Base-by-base conservation (phyloP, 2,113 vertebrate genomes). In the Oryzias celebensis region DNA sequence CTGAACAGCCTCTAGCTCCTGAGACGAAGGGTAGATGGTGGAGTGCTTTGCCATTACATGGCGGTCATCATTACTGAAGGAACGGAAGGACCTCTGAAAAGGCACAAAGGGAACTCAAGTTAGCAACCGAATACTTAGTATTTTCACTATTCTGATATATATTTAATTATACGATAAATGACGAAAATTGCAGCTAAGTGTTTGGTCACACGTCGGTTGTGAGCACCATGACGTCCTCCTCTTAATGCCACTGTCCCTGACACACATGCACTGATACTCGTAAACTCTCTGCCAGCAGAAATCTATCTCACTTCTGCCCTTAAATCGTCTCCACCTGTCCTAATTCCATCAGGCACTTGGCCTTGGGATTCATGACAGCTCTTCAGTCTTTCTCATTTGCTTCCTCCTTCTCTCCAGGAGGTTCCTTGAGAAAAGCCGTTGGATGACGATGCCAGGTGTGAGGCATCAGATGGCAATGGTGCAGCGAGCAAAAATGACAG, bases 1-100 rank as follows among this genome's bases (percentile, higher is more conserved):
- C 91, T 99, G 97, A 52, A 99, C 96, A 42, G 96, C 96, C 87
- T 98, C 96, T 63, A 99, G 93, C 82, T 96, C 95, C 67, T 96
- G 94, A 5, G 96, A 96, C 82, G 97, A 98, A 20, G 97, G 97
- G 86, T 99, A 99, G 81, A 99, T 97, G 80, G 94, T 94, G 85
- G 97, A 98, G 91, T 99, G 97, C 68, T 99, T 99, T 62, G 98
- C 95, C 97, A 99, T 99, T 77, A 99, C 96, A 26, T 99, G 96
- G 86, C 96, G 96, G 91, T 99, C 97, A 89, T 99, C 96, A 12
- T 99, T 99, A 72, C 95, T 95, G 80, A 99, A 99, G 73, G 97
- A 98, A 77, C 97, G 94, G 88, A 96, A 98, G 71, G 97, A 98
- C 94, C 97, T 97, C 97, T 98, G 92, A 80, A 43, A 75, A 28